Base-by-base conservation (phyloP, 2,888 invertebrate species). In the Pteria penguin region DNA sequence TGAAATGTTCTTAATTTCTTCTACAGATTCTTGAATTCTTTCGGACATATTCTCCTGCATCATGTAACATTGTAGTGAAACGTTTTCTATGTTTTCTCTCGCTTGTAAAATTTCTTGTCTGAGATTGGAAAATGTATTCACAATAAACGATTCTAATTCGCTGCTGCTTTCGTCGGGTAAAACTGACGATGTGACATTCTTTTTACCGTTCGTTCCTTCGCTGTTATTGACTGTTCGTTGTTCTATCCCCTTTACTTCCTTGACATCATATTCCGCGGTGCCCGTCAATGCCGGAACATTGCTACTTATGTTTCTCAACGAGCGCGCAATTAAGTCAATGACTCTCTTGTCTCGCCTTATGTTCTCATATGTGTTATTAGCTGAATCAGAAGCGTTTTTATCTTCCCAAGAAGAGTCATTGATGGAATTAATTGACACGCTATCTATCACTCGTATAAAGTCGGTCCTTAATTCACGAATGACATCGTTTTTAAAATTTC, bases 401-500 rank as follows among this genome's bases (percentile, higher is more conserved):
- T 8, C 18, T 14, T 14, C 18, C 45, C 18, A 14, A 18, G 8
- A 8, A 14, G 45, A 14, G 8, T 14, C 8, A 14, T 45, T 45
- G 11, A 45, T 18, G 45, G 45, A 8, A 45, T 45, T 18, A 18
- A 18, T 45, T 14, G 8, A 8, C 11, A 18, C 18, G 11, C 45
- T 45, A 14, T 45, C 18, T 45, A 45, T 45, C 18, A 45, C 45
- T 14, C 11, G 45, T 45, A 45, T 14, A 8, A 45, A 14, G 45
- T 26, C 29, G 18, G 0, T 54, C 31, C 22, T 26, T 52, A 45
- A 2, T 4, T 52, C 18, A 3, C 29, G 8, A 14, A 45, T 14
- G 45, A 45, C 29, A 24, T 67, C 60, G 33, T 67, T 26, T 18
- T 58, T 67, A n/a, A 58, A 32, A 31, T 57, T 26, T 11, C 29